phyloP scores from a whole-genome alignment of 1,140 invertebrate species.

The Uloborus diversus region DNA sequence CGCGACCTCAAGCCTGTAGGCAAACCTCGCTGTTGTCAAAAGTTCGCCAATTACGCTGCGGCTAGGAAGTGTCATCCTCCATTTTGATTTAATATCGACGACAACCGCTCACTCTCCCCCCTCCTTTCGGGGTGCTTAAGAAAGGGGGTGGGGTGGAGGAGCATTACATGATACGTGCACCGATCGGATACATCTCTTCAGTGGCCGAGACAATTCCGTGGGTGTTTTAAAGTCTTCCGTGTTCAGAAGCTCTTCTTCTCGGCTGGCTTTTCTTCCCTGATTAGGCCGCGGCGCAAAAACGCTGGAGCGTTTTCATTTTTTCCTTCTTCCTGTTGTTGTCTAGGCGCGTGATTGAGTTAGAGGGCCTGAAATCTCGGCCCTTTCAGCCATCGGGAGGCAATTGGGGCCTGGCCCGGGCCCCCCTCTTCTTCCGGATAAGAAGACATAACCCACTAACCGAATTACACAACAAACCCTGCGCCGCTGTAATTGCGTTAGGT shows the following conservation, averaged over 20 bases:
- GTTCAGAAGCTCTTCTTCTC: not conserved
- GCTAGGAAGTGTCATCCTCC: too few species aligned
- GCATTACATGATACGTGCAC: too few species aligned
- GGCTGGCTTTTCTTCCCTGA: constrained; percentile 29
- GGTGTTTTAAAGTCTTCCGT: not conserved
- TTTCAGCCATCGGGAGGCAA: constrained; percentile 43
- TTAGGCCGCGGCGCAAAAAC: constrained; percentile 23
- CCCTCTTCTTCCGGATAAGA: not conserved
- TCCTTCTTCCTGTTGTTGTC: constrained; percentile 2
- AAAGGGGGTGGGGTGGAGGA: too few species aligned
- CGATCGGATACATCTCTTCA: too few species aligned
- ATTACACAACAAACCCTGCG: constrained; percentile 54
- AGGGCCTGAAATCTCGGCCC: constrained; percentile 50
- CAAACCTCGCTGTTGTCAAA: too few species aligned
- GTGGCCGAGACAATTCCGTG: too few species aligned
- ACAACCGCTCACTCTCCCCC: too few species aligned
- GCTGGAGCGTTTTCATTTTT: not conserved
- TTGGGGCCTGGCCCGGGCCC: constrained; percentile 1
- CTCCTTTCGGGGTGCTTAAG: too few species aligned
- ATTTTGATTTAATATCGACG: too few species aligned
- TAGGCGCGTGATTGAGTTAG: constrained; percentile 48
- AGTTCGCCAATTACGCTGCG: too few species aligned
- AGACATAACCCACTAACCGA: constrained; percentile 55
- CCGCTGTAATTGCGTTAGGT: constrained; percentile 50
- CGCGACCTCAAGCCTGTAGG: too few species aligned